Evolutionary conservation across 1,140 invertebrate genomes (phyloP).

Genomic region (Atta texana): DNA sequence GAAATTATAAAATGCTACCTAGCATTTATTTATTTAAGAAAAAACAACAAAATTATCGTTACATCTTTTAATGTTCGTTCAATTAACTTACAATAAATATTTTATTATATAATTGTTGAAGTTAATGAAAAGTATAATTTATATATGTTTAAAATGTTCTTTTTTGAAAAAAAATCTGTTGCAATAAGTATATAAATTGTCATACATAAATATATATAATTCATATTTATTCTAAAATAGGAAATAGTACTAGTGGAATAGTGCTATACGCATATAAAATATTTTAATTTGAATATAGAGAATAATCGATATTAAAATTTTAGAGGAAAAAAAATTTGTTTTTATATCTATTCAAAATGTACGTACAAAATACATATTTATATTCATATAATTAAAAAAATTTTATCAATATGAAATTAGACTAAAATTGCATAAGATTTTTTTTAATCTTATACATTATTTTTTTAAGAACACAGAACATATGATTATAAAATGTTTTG

Average conservation of each 20-base stretch:
- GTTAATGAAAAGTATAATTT: slow-evolving; percentile 15
- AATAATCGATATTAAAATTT: slow-evolving; percentile 41
- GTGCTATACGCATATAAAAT: slow-evolving; percentile 36
- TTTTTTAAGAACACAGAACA: not conserved
- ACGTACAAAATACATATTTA: slow-evolving; percentile 43
- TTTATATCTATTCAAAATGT: slow-evolving; percentile 23
- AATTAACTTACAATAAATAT: not conserved
- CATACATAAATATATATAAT: slow-evolving; percentile 20
- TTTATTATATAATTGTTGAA: not conserved
- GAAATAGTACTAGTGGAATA: slow-evolving; percentile 37
- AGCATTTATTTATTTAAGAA: slow-evolving; percentile 10
- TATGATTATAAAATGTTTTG: not conserved
- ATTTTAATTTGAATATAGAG: slow-evolving; percentile 39
- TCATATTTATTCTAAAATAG: not conserved
- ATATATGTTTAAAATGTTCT: not conserved
- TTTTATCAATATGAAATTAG: slow-evolving; percentile 2
- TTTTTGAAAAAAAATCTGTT: slow-evolving; percentile 30
- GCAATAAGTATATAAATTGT: slow-evolving; percentile 36
- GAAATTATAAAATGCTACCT: not conserved
- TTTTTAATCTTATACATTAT: slow-evolving; percentile 14
- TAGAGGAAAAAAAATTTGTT: slow-evolving; percentile 5
- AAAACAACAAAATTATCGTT: not conserved
- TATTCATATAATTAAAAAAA: slow-evolving; percentile 11
- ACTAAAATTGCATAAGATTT: not conserved
- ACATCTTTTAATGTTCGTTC: slow-evolving; percentile 3